A percentile compares a stretch with the other conserved stretches of the same genome.
Conservation (phyloP, 2,113 vertebrate species). For the Chroicocephalus ridibundus region DNA sequence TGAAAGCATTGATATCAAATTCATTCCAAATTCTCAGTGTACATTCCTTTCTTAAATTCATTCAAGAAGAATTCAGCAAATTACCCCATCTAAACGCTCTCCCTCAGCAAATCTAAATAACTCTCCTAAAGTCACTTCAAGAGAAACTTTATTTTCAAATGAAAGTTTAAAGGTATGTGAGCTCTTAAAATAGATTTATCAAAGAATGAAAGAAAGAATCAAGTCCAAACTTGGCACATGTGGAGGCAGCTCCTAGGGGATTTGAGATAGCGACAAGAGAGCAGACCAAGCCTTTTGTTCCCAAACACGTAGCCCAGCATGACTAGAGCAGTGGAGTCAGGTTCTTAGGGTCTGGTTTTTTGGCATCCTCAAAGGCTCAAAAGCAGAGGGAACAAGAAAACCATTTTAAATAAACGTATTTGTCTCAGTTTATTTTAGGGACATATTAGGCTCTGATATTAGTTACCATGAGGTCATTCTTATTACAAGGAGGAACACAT, state of each 20-base stretch:
- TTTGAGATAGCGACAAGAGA: neutral
- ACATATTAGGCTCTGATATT: slow-evolving; percentile 39
- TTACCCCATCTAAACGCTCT: neutral
- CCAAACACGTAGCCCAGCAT: neutral
- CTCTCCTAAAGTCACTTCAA: neutral
- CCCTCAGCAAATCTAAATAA: neutral
- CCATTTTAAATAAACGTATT: neutral
- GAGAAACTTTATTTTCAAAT: slow-evolving; percentile 1
- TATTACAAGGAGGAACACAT: slow-evolving; percentile 26
- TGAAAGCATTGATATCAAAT: neutral
- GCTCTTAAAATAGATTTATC: slow-evolving; percentile 2
- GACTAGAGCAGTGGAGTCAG: neutral
- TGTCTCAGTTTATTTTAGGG: slow-evolving; percentile 51
- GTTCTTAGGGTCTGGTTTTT: neutral
- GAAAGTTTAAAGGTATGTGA: neutral
- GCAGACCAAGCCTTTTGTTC: neutral
- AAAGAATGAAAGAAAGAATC: slow-evolving; percentile 19
- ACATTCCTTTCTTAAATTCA: neutral
- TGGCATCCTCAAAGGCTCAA: neutral
- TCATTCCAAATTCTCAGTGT: neutral
- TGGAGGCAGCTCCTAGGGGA: neutral
- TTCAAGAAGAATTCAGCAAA: neutral
- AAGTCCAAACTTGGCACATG: neutral
- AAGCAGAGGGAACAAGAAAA: slow-evolving; percentile 26
- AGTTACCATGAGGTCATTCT: slow-evolving; percentile 60